A percentile compares a stretch with the other conserved stretches of the same genome.
These are phyloP conservation scores for Sorex maritimensis DNA, from an alignment of 2,797 vertebrate species.

Conservation along the genomic window DNA sequence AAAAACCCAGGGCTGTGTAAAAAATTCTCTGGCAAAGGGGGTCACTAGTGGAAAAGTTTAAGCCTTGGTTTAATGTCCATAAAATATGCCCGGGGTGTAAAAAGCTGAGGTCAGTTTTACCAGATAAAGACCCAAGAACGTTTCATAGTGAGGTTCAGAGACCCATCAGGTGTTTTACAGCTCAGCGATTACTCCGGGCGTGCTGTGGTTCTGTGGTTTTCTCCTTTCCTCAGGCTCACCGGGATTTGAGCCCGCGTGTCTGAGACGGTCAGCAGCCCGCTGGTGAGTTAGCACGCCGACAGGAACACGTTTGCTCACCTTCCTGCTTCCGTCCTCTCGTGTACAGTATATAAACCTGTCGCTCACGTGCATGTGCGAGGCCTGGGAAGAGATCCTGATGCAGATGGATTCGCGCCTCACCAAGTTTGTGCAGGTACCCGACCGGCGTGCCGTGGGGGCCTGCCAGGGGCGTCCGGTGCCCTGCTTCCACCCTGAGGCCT, in stretches of 20 bases:
- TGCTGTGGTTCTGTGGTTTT: background rate
- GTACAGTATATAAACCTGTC: constrained; percentile 96
- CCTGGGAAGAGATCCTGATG: constrained; percentile 99
- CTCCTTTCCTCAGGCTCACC: background rate
- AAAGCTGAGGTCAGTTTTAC: constrained; percentile 25
- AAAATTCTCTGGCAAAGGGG: too few relatives aligned
- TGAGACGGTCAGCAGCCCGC: background rate
- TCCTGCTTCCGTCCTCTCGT: constrained; percentile 56
- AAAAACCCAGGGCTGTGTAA: too few relatives aligned
- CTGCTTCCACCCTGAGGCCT: background rate
- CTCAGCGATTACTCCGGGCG: constrained; percentile 34
- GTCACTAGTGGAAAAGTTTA: too few relatives aligned
- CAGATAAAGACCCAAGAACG: constrained; percentile 17
- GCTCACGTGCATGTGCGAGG: constrained; percentile 98
- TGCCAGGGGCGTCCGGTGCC: background rate
- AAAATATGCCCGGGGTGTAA: background rate
- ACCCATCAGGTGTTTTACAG: constrained; percentile 13
- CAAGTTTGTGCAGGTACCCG: constrained; percentile 97
- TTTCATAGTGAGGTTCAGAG: background rate
- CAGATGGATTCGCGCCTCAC: constrained; percentile 99
- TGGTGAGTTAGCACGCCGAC: constrained; percentile 8
- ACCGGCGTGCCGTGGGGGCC: background rate
- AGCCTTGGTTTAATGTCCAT: background rate
- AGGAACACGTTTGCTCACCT: constrained; percentile 38
- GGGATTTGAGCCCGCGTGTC: constrained; percentile 62